These are phyloP conservation scores for Dyspetes luteomarginatus DNA, from an alignment of 2,888 invertebrate genomes.

Conservation along the genomic window DNA sequence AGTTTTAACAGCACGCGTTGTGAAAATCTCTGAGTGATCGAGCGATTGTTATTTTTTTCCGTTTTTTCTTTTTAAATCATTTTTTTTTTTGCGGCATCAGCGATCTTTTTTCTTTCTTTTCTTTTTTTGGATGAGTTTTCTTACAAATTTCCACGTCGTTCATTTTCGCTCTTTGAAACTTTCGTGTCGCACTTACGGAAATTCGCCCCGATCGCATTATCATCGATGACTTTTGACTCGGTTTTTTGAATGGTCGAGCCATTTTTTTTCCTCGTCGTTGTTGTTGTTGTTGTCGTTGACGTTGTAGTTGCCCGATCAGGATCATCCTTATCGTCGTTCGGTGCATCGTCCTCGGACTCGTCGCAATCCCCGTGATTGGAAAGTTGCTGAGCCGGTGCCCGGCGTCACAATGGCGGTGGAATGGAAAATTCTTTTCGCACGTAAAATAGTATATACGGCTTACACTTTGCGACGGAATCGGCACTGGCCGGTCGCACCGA, in stretches of 20 bases:
- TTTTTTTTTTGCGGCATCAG: not conserved
- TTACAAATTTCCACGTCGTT: constrained; percentile 64
- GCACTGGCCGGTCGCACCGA: constrained; percentile 89
- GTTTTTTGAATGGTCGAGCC: not conserved
- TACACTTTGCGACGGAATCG: constrained; percentile 89
- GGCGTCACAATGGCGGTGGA: constrained; percentile 81
- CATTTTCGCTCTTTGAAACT: constrained; percentile 65
- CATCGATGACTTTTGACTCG: constrained; percentile 32
- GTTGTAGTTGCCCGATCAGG: constrained; percentile 55
- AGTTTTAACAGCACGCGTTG: constrained; percentile 28
- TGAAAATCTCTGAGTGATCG: not conserved
- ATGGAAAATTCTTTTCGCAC: constrained; percentile 87
- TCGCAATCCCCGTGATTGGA: constrained; percentile 55
- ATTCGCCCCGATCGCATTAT: constrained; percentile 43
- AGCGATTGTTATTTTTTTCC: constrained; percentile 10
- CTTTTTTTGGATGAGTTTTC: not conserved
- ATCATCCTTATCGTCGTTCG: constrained; percentile 26
- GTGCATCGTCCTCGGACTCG: constrained; percentile 60
- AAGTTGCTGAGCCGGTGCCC: constrained; percentile 59
- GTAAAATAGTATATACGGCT: constrained; percentile 94
- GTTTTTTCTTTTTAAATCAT: not conserved
- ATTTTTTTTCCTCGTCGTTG: constrained; percentile 36
- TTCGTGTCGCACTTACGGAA: constrained; percentile 58
- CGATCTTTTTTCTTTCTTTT: constrained; percentile 17
- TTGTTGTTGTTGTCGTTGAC: constrained; percentile 51